These are phyloP conservation scores for Mechanitis messenoides DNA, from an alignment of 2,888 invertebrate genomes.

Conservation along the genomic window DNA sequence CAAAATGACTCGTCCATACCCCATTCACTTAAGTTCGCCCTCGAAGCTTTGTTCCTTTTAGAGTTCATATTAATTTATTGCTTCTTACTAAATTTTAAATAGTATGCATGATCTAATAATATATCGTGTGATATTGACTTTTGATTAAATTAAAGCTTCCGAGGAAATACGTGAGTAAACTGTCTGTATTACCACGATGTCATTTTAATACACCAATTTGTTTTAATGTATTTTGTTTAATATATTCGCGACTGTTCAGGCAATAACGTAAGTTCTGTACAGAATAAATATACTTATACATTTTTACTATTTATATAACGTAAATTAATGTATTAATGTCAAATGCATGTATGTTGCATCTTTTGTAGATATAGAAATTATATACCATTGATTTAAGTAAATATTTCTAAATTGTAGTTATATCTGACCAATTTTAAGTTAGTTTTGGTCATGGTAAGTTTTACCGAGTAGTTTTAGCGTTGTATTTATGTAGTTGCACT, in stretches of 20 bases:
- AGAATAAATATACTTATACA: neutral
- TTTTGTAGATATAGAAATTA: neutral
- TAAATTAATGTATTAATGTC: conserved; percentile 1
- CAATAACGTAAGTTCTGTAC: conserved; percentile 4
- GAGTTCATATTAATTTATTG: conserved; percentile 59
- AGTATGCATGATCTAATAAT: conserved; percentile 40
- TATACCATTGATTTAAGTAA: no score
- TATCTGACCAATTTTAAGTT: neutral
- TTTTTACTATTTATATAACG: no score
- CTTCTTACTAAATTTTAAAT: conserved; percentile 50
- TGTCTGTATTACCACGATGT: conserved; percentile 5
- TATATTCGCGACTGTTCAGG: conserved; percentile 17
- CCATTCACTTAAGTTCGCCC: conserved; percentile 38
- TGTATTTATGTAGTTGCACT: conserved; percentile 49
- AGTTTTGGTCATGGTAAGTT: conserved; percentile 3
- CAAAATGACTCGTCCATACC: conserved; percentile 33
- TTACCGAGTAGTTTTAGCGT: conserved; percentile 11
- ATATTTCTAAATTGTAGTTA: no score
- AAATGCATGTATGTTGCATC: conserved; percentile 1
- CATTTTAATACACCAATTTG: neutral
- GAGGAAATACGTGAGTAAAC: conserved; percentile 34
- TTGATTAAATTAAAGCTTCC: conserved; percentile 29
- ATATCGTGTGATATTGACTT: conserved; percentile 8
- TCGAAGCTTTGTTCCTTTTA: conserved; percentile 59
- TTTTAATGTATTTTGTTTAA: conserved; percentile 20